A percentile compares a stretch with the other conserved stretches of the same genome.
phyloP scores from a whole-genome alignment of 2,113 vertebrate species.

The Ovibos moschatus region DNA sequence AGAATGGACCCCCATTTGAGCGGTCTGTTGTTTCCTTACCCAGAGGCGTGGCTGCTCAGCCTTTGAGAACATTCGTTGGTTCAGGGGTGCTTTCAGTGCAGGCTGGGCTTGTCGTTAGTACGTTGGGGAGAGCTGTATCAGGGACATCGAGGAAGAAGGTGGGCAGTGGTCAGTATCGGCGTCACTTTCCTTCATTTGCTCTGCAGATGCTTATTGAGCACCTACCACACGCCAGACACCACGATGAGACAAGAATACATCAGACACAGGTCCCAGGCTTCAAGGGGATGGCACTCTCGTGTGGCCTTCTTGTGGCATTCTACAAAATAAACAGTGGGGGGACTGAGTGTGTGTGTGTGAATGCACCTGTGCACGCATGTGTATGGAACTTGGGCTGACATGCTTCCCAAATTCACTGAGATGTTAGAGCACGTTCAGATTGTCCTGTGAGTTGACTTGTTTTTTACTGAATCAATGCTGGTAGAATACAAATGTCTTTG shows the following conservation, averaged over 20 bases:
- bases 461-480: not conserved
- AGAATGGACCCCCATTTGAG: no score
- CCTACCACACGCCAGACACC: rapidly evolving
- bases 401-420: not conserved
- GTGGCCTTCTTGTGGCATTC: not conserved
- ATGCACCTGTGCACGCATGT: rapidly evolving
- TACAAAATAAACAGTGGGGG: not conserved
- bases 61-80: not conserved
- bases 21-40: not conserved
- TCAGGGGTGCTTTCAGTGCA: not conserved
- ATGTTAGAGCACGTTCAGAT: not conserved
- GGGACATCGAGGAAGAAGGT: not conserved
- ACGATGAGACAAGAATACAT: not conserved
- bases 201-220: not conserved
- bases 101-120: not conserved
- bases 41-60: rapidly evolving
- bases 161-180: rapidly evolving
- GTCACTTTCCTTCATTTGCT: not conserved
- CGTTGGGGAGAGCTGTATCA: not conserved
- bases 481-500: not conserved
- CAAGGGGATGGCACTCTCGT: not conserved
- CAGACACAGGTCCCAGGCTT: not conserved
- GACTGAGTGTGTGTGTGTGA: not conserved
- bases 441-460: not conserved
- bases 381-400: not conserved